A percentile compares a stretch with the other conserved stretches of the same genome.
Evolutionary conservation across 1,140 invertebrate species (phyloP).

Genomic region (Lamellibrachia luymesi): DNA sequence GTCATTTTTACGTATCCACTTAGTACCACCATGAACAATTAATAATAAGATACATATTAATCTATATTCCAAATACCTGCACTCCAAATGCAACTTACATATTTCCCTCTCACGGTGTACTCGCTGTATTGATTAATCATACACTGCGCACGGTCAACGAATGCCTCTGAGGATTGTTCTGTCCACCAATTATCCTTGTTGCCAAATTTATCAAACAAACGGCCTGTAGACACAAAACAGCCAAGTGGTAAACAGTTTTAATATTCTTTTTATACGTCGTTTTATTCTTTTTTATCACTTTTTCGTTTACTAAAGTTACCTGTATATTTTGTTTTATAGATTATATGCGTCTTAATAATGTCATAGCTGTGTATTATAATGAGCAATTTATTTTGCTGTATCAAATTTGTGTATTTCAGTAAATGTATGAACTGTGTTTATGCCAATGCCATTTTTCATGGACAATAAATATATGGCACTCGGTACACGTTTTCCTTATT

Average conservation of each 20-base stretch:
- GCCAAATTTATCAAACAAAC: conserved; percentile 47
- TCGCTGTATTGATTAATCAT: conserved; percentile 45
- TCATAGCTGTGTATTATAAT: too few relatives aligned
- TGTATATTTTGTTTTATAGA: background rate
- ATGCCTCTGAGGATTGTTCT: conserved; percentile 36
- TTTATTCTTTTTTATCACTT: background rate
- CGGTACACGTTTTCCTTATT: too few relatives aligned
- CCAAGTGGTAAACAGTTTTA: background rate
- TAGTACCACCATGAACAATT: background rate
- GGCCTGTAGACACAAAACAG: conserved; percentile 30
- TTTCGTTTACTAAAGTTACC: background rate
- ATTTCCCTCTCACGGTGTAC: conserved; percentile 29
- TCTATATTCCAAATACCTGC: background rate
- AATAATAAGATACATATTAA: too few relatives aligned
- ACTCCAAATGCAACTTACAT: conserved; percentile 11
- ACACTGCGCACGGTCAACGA: conserved; percentile 41
- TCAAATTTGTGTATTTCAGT: too few relatives aligned
- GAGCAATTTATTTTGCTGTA: too few relatives aligned
- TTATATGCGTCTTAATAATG: background rate
- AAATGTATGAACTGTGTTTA: too few relatives aligned
- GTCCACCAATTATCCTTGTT: conserved; percentile 57
- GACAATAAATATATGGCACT: too few relatives aligned
- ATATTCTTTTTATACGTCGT: background rate
- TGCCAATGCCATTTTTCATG: too few relatives aligned
- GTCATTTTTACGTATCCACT: background rate